Evolutionary conservation across 1,140 invertebrate species (phyloP).

Genomic region (Odontomachus brunneus): DNA sequence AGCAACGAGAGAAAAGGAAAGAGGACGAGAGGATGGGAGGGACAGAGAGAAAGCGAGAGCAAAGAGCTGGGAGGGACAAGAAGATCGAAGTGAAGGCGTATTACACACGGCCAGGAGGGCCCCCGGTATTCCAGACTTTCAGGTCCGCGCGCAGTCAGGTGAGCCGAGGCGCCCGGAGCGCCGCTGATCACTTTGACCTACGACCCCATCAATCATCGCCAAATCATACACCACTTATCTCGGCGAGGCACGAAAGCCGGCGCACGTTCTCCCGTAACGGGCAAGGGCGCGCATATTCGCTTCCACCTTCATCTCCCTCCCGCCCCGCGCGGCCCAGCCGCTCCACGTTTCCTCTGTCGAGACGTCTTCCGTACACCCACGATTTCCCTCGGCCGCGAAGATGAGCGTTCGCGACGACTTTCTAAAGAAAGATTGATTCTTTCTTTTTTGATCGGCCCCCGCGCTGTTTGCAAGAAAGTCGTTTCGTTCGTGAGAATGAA

Average conservation of each 20-base stretch:
- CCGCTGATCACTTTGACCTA: conserved; percentile 84
- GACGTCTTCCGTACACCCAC: conserved; percentile 45
- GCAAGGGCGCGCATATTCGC: conserved; percentile 55
- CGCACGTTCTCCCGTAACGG: conserved; percentile 79
- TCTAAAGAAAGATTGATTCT: conserved; percentile 35
- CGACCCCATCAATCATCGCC: conserved; percentile 85
- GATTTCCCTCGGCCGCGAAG: conserved; percentile 49
- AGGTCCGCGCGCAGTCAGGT: conserved; percentile 79
- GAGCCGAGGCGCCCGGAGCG: conserved; percentile 82
- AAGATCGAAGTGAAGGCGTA: conserved; percentile 61
- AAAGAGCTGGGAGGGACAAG: not conserved
- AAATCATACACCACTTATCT: conserved; percentile 84
- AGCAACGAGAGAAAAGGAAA: not conserved
- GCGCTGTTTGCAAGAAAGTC: not conserved
- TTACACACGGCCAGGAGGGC: conserved; percentile 65
- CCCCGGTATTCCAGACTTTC: conserved; percentile 73
- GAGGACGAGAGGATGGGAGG: not conserved
- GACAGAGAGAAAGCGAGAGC: not conserved
- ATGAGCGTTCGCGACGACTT: conserved; percentile 24
- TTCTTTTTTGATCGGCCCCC: not conserved
- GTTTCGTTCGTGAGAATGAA: conserved; percentile 20
- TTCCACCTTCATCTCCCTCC: conserved; percentile 45
- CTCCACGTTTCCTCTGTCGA: conserved; percentile 32
- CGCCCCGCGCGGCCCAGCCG: not conserved
- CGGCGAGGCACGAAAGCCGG: conserved; percentile 79